Conservation (phyloP, 2,113 vertebrate genomes). For the Ammodytes dubius region DNA sequence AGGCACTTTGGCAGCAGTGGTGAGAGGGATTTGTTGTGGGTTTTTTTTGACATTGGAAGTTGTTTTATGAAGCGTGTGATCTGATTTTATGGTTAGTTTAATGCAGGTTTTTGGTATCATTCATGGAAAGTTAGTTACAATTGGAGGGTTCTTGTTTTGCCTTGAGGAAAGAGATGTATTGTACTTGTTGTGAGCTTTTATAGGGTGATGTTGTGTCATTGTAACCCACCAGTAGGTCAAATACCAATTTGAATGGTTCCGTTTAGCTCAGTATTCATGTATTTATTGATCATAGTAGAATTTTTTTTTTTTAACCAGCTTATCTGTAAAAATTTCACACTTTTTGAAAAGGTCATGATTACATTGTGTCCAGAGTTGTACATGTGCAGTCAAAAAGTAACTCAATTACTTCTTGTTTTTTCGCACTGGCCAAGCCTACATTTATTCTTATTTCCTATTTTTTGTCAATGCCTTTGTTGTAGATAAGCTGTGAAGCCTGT, state of each 20-base stretch:
- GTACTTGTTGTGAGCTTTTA: background rate
- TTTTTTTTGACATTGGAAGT: background rate
- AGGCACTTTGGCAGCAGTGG: constrained; percentile 47
- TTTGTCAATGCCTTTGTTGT: constrained; percentile 63
- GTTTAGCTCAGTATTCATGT: background rate
- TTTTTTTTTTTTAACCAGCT: too few relatives aligned
- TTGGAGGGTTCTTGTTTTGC: background rate
- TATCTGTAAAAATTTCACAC: background rate
- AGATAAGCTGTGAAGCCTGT: constrained; percentile 73
- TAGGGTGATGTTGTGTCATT: background rate
- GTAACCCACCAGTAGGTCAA: background rate
- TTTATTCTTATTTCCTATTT: constrained; percentile 45
- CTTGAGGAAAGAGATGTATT: background rate
- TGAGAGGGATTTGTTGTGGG: constrained; percentile 54
- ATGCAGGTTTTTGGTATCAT: background rate
- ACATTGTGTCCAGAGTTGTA: background rate
- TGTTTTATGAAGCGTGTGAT: background rate
- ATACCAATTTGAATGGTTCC: background rate
- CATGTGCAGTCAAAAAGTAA: background rate
- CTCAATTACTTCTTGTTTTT: background rate
- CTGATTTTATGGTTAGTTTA: constrained; percentile 6
- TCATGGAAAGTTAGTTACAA: background rate
- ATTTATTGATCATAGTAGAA: background rate
- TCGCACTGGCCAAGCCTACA: constrained; percentile 1
- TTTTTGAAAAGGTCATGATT: background rate